phyloP scores from a whole-genome alignment of 2,113 vertebrate genomes.

The Scopus umbretta region DNA sequence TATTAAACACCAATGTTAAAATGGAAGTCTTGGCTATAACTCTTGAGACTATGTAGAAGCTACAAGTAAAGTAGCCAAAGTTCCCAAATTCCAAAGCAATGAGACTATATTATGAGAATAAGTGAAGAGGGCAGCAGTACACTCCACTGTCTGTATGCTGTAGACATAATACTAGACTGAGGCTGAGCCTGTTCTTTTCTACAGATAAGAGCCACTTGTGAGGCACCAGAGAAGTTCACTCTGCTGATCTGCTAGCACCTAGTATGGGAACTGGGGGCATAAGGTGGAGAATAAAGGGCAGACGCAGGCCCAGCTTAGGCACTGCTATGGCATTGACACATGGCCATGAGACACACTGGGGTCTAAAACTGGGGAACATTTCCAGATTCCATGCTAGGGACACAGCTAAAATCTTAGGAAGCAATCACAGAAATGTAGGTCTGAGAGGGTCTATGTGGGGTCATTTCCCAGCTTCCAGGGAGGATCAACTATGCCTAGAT shows the following conservation, averaged over 20 bases:
- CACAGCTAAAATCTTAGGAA: not conserved
- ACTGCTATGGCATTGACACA: accelerated
- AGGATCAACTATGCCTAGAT: not conserved
- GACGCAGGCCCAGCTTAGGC: not conserved
- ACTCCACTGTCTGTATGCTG: not conserved
- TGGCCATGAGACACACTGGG: not conserved
- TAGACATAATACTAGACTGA: not conserved
- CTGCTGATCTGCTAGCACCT: not conserved
- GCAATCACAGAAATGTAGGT: not conserved
- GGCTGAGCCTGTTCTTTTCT: not conserved
- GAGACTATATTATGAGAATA: not conserved
- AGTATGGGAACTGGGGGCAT: not conserved
- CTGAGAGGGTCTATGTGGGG: not conserved
- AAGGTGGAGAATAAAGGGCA: not conserved
- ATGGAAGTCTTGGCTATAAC: not conserved
- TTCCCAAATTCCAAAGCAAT: not conserved
- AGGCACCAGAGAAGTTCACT: not conserved
- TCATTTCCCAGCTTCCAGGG: not conserved
- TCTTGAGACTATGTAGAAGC: not conserved
- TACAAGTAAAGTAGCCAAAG: not conserved
- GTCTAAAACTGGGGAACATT: not conserved
- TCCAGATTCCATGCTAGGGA: not conserved
- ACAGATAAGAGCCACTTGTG: not conserved
- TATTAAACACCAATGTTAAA: not conserved
- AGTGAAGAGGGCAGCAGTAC: not conserved